Percentiles rank a stretch among this genome's conserved stretches.
phyloP scores from a whole-genome alignment of 2,113 vertebrate species.

The Baryphthengus martii region DNA sequence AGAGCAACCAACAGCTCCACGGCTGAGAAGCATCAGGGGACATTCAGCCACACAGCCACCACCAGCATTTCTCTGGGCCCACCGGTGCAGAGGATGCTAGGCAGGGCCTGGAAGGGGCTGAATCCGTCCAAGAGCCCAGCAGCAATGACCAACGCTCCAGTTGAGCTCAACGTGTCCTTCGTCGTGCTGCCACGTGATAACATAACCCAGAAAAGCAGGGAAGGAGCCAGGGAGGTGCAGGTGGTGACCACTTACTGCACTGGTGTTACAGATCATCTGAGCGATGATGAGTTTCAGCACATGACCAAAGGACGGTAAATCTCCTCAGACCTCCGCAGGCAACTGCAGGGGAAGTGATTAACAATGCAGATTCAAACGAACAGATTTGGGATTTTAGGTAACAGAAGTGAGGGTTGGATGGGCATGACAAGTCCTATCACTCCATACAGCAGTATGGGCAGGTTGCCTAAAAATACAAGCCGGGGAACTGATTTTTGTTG shows the following conservation, averaged over 20 bases:
- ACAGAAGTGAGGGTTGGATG: not conserved
- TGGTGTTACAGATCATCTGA: accelerated
- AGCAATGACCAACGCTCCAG: not conserved
- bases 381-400: not conserved
- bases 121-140: accelerated
- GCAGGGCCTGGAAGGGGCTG: not conserved
- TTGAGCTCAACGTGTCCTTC: accelerated
- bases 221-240: not conserved
- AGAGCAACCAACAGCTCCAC: accelerated
- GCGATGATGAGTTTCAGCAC: not conserved
- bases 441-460: not conserved
- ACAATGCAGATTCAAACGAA: not conserved
- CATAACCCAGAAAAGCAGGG: not conserved
- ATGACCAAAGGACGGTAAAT: not conserved
- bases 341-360: not conserved
- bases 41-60: not conserved
- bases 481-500: not conserved
- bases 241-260: not conserved
- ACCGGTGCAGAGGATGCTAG: accelerated
- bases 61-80: not conserved
- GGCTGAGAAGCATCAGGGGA: accelerated
- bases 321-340: not conserved
- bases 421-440: not conserved
- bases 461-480: not conserved
- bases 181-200: accelerated